Percentiles rank a stretch among this genome's conserved stretches.
These are phyloP conservation scores for Vandiemenella viatica DNA, from an alignment of 2,888 invertebrate species.

Conservation along the genomic window DNA sequence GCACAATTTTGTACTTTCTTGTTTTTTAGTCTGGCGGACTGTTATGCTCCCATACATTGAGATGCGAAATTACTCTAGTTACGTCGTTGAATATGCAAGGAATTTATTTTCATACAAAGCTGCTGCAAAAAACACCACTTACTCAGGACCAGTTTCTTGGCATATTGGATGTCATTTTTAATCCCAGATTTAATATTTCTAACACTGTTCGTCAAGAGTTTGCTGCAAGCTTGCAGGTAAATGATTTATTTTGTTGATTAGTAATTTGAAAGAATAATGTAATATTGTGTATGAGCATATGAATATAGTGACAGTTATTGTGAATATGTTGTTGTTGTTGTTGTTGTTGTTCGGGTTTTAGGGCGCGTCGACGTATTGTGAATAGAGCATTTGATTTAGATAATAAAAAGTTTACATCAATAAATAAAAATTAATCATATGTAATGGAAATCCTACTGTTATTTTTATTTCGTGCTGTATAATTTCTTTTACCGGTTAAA, in stretches of 20 bases:
- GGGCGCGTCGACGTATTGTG: too few relatives aligned
- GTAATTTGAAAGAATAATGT: too few relatives aligned
- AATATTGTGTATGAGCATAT: too few relatives aligned
- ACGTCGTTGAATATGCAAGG: constrained; percentile 41
- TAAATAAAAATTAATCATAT: too few relatives aligned
- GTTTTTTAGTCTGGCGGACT: constrained; percentile 52
- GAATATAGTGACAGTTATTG: too few relatives aligned
- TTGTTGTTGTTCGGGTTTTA: too few relatives aligned
- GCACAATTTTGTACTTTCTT: background rate
- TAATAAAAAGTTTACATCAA: too few relatives aligned
- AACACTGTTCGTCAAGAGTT: background rate
- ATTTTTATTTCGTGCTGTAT: too few relatives aligned
- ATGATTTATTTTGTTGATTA: constrained; percentile 1
- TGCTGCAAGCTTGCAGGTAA: background rate
- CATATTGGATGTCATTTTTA: background rate
- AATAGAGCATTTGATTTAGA: too few relatives aligned
- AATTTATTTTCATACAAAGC: background rate
- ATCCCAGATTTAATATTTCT: background rate
- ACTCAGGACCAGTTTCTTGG: background rate
- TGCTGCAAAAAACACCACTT: background rate
- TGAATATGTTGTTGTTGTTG: too few relatives aligned
- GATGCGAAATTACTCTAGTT: constrained; percentile 51
- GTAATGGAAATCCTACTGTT: too few relatives aligned
- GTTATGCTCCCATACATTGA: constrained; percentile 57
- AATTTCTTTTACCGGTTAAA: too few relatives aligned